phyloP scores from a whole-genome alignment of 1,140 invertebrate genomes.

The Cheumatopsyche charites region DNA sequence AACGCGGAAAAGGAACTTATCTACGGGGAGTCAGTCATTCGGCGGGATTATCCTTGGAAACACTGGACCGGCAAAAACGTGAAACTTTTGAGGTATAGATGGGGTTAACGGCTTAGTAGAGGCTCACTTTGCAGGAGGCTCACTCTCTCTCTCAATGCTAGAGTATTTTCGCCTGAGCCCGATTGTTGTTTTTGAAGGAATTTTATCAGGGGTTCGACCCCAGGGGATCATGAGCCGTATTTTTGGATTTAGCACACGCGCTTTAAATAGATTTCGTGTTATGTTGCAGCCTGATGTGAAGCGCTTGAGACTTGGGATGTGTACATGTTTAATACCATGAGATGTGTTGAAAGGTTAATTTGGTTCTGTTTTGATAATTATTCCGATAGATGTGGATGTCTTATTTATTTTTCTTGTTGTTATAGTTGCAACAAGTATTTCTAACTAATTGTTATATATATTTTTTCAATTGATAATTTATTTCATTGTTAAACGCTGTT shows the following conservation, averaged over 20 bases:
- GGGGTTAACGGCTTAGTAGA: conserved; percentile 44
- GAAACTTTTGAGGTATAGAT: conserved; percentile 44
- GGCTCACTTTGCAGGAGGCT: conserved; percentile 36
- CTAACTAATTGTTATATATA: too few relatives aligned
- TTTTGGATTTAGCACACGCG: not conserved
- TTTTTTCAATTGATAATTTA: too few relatives aligned
- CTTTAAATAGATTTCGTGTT: not conserved
- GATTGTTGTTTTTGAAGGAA: conserved; percentile 46
- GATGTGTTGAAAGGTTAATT: too few relatives aligned
- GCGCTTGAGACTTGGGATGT: too few relatives aligned
- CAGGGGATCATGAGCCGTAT: not conserved
- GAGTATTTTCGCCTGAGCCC: conserved; percentile 41
- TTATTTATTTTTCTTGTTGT: too few relatives aligned
- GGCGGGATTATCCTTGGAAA: conserved; percentile 39
- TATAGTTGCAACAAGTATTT: too few relatives aligned
- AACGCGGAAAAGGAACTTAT: conserved; percentile 34
- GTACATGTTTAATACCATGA: too few relatives aligned
- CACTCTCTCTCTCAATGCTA: too few relatives aligned
- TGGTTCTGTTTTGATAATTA: too few relatives aligned
- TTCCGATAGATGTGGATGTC: too few relatives aligned
- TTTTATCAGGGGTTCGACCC: conserved; percentile 37
- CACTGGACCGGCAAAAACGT: conserved; percentile 38
- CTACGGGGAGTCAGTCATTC: conserved; percentile 47
- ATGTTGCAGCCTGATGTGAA: too few relatives aligned
- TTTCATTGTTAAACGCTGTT: too few relatives aligned